Base-by-base conservation (phyloP, 35 echinoderm and acorn worm species). In the Ophiothrix spiculata region DNA sequence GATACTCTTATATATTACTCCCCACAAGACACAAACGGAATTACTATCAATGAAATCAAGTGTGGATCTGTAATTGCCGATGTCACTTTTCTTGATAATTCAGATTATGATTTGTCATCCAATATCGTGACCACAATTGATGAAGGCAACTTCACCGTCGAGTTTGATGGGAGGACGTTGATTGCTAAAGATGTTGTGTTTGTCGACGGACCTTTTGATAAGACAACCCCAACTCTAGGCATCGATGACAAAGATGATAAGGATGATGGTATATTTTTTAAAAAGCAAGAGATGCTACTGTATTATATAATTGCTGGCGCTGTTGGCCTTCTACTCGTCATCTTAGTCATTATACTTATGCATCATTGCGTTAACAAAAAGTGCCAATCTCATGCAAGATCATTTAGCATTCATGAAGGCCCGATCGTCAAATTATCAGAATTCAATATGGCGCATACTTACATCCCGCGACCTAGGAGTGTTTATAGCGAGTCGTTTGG, bases 401-500 rank as follows among this genome's bases (percentile, higher is more conserved):
- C 94, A 0, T 92, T 90, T 76, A 77, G 85, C 16, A 74, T 92
- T 25, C 37, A 88, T 13, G 90, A 97, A 0, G 90, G 92, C 37
- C 90, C 90, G n/a, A 77, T 77, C 64, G 88, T 97, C 36, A 97
- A 97, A 39, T 84, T 92, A 1, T 84, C 94, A 0, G 94, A 97
- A 35, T 97, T 97, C 78, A 97, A 97, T 80, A 97, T 97, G 94
- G 94, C 94, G 31, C 94, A 97, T 38, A 97, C 94, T 0, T 92
- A 86, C 86, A 97, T 97, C 39, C 94, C 94, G 3, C 33, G 94
- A 37, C 94, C 94, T 21, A 87, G 92, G 23, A 97, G 94, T 75
- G 90, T 97, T 32, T 97, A 97, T 73, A 87, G 93, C 33, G 81
- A 89, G 0, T 38, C 17, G 16, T 39, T 39, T 31, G 83, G 75